Evolutionary conservation across 2,113 vertebrate species (phyloP).

Genomic region (Accipiter cooperii): DNA sequence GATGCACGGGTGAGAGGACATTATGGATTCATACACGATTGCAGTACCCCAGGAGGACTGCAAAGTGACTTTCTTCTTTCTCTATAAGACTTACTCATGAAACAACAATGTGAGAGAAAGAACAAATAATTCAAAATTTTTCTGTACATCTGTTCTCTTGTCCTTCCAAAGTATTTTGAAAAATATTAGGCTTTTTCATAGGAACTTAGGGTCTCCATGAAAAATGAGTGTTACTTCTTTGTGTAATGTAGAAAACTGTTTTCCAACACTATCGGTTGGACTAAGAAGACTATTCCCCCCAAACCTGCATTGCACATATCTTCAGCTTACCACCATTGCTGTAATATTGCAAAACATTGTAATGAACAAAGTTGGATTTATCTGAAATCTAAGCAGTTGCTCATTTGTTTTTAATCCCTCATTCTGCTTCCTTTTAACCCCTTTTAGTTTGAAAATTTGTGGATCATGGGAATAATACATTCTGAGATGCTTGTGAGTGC

Average conservation of each 20-base stretch:
- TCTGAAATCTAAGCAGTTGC: background rate
- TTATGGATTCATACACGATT: constrained; percentile 3
- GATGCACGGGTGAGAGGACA: constrained; percentile 3
- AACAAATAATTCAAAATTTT: background rate
- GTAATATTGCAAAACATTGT: background rate
- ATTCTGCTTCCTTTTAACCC: background rate
- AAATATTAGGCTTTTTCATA: background rate
- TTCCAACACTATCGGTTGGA: background rate
- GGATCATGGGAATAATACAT: background rate
- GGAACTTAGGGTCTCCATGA: background rate
- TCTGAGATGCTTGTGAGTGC: background rate
- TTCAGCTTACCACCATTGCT: background rate
- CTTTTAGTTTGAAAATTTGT: background rate
- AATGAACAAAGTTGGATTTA: background rate
- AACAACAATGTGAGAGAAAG: background rate
- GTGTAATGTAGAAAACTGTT: background rate
- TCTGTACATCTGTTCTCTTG: background rate
- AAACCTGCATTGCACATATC: background rate
- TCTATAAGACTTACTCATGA: background rate
- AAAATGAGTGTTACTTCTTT: background rate
- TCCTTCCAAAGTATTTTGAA: background rate
- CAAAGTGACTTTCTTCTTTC: constrained; percentile 38
- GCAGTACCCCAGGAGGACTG: background rate
- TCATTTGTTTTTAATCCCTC: background rate
- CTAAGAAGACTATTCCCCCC: background rate